Evolutionary conservation across 2,797 vertebrate species (phyloP).

Genomic region (Poeciliopsis gracilis): DNA sequence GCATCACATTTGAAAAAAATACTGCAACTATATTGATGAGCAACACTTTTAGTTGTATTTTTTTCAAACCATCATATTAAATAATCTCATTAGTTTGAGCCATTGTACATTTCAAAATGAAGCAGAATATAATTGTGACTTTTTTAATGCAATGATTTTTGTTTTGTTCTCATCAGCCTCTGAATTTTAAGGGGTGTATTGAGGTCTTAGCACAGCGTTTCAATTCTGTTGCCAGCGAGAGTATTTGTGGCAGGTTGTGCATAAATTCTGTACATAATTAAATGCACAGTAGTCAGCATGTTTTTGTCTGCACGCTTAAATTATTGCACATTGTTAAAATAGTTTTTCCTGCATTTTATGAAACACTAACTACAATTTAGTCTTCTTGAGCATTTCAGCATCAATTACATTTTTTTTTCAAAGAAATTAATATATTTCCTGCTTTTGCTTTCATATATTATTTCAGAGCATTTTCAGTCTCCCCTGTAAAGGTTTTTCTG

Average conservation of each 20-base stretch:
- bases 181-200: background rate
- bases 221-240: background rate
- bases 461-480: background rate
- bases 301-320: background rate
- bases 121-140: background rate
- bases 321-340: background rate
- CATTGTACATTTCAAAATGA: background rate
- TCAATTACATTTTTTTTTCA: background rate
- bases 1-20: slow-evolving; percentile 18
- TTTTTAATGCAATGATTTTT: background rate
- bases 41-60: background rate
- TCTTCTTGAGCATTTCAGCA: background rate
- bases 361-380: background rate
- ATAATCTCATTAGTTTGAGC: background rate
- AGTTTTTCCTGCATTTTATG: slow-evolving; percentile 3
- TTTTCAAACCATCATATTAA: background rate
- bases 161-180: background rate
- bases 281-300: background rate
- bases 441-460: background rate
- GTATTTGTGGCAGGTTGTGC: slow-evolving; percentile 9
- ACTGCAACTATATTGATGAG: slow-evolving; percentile 1
- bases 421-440: background rate
- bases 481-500: background rate
- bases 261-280: slow-evolving; percentile 10
- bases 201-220: background rate